These are phyloP conservation scores for Rhea pennata DNA, from an alignment of 2,113 vertebrate genomes.

Conservation along the genomic window DNA sequence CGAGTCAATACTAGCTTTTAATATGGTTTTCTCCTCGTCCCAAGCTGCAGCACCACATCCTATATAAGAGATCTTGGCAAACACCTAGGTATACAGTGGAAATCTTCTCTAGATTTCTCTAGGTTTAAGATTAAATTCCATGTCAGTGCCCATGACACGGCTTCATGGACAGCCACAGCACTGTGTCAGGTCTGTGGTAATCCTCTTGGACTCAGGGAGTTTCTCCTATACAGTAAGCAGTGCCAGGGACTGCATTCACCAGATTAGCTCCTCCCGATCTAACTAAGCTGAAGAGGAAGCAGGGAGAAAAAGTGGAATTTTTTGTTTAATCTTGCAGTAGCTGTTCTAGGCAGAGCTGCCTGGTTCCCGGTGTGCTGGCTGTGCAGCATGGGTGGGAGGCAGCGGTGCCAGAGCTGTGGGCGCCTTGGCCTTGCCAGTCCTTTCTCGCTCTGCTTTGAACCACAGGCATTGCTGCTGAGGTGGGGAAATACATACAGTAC, in stretches of 20 bases:
- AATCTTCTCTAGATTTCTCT: not conserved
- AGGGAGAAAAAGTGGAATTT: not conserved
- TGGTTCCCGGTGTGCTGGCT: not conserved
- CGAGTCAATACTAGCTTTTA: not conserved
- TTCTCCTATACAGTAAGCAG: not conserved
- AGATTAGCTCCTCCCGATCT: not conserved
- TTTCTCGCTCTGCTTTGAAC: not conserved
- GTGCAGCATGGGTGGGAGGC: not conserved
- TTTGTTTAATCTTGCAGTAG: not conserved
- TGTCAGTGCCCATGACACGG: rapidly evolving
- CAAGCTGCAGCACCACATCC: not conserved
- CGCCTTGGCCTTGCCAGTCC: not conserved
- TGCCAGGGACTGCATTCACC: not conserved
- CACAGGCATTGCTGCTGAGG: rapidly evolving
- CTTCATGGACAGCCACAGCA: rapidly evolving
- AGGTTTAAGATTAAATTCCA: not conserved
- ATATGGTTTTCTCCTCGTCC: not conserved
- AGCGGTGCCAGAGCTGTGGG: not conserved
- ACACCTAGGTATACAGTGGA: not conserved
- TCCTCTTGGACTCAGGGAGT: not conserved
- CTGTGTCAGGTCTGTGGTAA: not conserved
- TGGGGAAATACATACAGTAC: not conserved
- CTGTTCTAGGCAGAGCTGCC: not conserved
- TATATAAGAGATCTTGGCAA: not conserved
- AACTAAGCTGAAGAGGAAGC: not conserved